phyloP scores from a whole-genome alignment of 2,888 invertebrate genomes.

The Timandra comae region DNA sequence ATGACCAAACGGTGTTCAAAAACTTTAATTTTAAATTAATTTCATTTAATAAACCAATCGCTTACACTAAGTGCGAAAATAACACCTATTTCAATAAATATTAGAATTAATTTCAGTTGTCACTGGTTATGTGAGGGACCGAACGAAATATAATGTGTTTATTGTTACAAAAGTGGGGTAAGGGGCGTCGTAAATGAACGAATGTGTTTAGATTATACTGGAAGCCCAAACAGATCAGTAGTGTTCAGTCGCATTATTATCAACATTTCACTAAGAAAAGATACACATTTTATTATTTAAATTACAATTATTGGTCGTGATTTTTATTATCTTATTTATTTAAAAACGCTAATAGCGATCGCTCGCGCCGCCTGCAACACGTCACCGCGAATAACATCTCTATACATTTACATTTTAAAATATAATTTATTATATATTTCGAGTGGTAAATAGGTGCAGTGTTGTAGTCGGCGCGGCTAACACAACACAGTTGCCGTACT shows the following conservation, averaged over 20 bases:
- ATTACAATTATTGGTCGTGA: constrained; percentile 76
- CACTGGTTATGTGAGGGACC: constrained; percentile 4
- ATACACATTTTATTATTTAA: constrained; percentile 46
- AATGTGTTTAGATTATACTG: constrained; percentile 59
- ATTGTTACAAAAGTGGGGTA: constrained; percentile 9
- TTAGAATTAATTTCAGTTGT: constrained; percentile 9
- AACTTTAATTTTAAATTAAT: too few species aligned
- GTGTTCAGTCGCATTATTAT: constrained; percentile 72
- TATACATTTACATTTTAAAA: constrained; percentile 12
- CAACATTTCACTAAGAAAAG: constrained; percentile 62
- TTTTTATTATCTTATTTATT: constrained; percentile 49
- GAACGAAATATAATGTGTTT: too few species aligned
- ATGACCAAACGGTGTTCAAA: too few species aligned
- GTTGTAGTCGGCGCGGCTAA: constrained; percentile 26
- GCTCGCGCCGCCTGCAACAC: constrained; percentile 33
- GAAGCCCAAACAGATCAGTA: constrained; percentile 74
- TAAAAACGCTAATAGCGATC: constrained; percentile 60
- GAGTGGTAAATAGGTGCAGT: constrained; percentile 7
- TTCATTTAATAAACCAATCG: too few species aligned
- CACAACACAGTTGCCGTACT: constrained; percentile 42
- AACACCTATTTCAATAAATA: constrained; percentile 1
- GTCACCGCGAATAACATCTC: constrained; percentile 25
- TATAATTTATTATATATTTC: constrained; percentile 18
- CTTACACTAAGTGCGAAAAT: too few species aligned
- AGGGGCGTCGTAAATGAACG: constrained; percentile 56